Conservation (phyloP, 2,888 invertebrate genomes). For the Erebia palarica region DNA sequence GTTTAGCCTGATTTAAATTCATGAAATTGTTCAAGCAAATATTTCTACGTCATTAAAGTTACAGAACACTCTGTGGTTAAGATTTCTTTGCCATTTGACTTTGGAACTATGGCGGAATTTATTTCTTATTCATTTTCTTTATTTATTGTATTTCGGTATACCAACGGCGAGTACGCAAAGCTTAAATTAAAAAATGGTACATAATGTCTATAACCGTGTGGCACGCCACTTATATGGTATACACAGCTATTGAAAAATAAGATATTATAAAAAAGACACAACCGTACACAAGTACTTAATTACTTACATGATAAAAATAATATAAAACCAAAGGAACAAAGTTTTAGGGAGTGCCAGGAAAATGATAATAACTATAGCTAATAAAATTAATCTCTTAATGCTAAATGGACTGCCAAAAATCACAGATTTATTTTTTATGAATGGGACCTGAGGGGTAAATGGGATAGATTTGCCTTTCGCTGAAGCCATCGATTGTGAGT, state of each 20-base stretch:
- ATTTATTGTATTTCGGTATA: too few relatives aligned
- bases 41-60: slow-evolving; percentile 79
- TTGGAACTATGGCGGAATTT: slow-evolving; percentile 59
- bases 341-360: slow-evolving; percentile 52
- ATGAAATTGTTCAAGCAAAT: slow-evolving; percentile 65
- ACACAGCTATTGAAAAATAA: too few relatives aligned
- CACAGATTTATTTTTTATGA: too few relatives aligned
- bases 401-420: not conserved
- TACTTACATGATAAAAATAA: too few relatives aligned
- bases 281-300: too few relatives aligned
- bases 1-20: slow-evolving; percentile 50
- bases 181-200: too few relatives aligned
- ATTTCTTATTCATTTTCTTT: too few relatives aligned
- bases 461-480: slow-evolving; percentile 1
- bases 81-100: slow-evolving; percentile 67
- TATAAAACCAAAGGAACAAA: too few relatives aligned
- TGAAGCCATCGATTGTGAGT: slow-evolving; percentile 7
- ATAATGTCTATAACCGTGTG: too few relatives aligned
- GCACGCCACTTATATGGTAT: too few relatives aligned
- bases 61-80: slow-evolving; percentile 73
- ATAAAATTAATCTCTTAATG: not conserved
- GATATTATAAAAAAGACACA: too few relatives aligned
- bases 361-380: not conserved
- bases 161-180: too few relatives aligned
- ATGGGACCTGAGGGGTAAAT: not conserved